Base-by-base conservation (phyloP, 1,140 invertebrate genomes). In the Euura lappo region DNA sequence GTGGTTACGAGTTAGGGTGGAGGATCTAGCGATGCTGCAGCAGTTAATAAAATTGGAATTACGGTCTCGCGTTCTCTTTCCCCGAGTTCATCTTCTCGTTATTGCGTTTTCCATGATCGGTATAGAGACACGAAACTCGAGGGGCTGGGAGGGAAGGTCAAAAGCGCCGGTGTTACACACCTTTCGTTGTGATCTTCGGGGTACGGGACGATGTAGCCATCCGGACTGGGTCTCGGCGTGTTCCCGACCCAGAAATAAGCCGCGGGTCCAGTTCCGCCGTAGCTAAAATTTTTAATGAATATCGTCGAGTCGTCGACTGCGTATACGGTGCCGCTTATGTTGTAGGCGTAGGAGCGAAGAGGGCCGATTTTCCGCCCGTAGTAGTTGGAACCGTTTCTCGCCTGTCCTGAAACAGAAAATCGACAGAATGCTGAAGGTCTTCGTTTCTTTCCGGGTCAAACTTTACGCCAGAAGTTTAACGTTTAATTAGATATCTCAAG, bases 171-270 rank as follows among this genome's bases (percentile, higher is more conserved):
- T 8, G 51, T 8, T 71, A 89, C 89, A 90, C 86, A 94, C 94
- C 90, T 91, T 78, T 91, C 92, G 44, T 87, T 86, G 81, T 93
- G 94, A 78, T 94, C 92, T 79, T 96, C 94, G 45, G 95, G 95
- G 84, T 96, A 96, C 0, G 95, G 94, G 80, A 97, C 93, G 13
- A 95, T 91, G 67, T 91, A 93, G 69, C 95, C 96, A 10, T 93
- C 92, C 4, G 94, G 94, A 74, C 91, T 92, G 2, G 95, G 95
- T 68, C 91, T 88, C 0, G 91, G 86, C 2, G 92, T 92, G 79
- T 94, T 94, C 2, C 95, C 95, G 42, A 94, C 93, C 95, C 95
- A 97, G 88, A 97, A 97, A 86, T 92, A 96, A 3, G 94, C 94
- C 83, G 94, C 94, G 69, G 94, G 94, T 13, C 92, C 94, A 6